phyloP scores from a whole-genome alignment of 2,797 vertebrate species.

The Enteromius thamalakanensis region DNA sequence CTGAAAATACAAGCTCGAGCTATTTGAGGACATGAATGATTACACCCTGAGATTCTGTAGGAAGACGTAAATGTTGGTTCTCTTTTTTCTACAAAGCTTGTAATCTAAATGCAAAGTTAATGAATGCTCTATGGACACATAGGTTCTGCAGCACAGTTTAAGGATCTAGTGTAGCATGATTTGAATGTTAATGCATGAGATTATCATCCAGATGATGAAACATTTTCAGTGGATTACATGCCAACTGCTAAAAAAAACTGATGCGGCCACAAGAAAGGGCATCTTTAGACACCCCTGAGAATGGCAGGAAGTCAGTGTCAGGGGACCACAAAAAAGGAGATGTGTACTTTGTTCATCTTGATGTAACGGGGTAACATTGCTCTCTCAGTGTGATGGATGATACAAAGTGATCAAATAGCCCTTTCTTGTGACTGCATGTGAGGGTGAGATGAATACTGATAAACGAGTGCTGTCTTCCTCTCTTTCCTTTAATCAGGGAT shows the following conservation, averaged over 20 bases:
- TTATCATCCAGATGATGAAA: constrained; percentile 60
- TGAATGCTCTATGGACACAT: constrained; percentile 50
- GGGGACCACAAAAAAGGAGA: constrained; percentile 36
- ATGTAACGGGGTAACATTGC: constrained; percentile 49
- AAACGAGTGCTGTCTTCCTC: constrained; percentile 45
- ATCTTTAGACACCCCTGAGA: constrained; percentile 33
- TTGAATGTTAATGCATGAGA: constrained; percentile 54
- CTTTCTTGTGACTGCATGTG: constrained; percentile 63
- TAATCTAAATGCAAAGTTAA: constrained; percentile 61
- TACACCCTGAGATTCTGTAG: constrained; percentile 1
- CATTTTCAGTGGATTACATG: constrained; percentile 49
- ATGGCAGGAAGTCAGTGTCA: constrained; percentile 15
- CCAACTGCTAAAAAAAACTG: constrained; percentile 3
- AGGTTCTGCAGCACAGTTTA: constrained; percentile 50
- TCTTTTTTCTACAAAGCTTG: constrained; percentile 37
- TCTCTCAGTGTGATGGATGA: constrained; percentile 58
- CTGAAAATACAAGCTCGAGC: not conserved
- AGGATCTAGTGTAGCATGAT: constrained; percentile 46
- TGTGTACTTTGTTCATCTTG: constrained; percentile 52
- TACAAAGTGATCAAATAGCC: constrained; percentile 65
- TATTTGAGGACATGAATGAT: not conserved
- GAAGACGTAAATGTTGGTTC: not conserved
- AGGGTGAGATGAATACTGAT: constrained; percentile 62
- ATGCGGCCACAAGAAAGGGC: constrained; percentile 33
- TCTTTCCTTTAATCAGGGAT: constrained; percentile 61